A percentile compares a stretch with the other conserved stretches of the same genome.
These are phyloP conservation scores for Neolamprologus modestus DNA, from an alignment of 2,113 vertebrate genomes.

Conservation along the genomic window DNA sequence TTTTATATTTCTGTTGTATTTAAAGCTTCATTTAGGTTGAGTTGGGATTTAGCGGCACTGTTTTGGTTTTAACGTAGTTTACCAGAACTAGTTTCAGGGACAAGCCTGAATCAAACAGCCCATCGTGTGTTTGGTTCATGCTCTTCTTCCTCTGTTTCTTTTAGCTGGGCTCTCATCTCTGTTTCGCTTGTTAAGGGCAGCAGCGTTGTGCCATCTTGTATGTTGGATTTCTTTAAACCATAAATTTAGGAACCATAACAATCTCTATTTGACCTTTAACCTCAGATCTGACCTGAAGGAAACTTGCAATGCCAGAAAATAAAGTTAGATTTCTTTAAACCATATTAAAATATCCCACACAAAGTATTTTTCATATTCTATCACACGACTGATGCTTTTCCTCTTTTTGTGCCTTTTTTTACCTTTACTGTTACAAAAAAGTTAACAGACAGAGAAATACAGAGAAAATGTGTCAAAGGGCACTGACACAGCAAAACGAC, in stretches of 20 bases:
- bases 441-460: neutral
- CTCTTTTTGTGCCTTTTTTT: neutral
- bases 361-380: neutral
- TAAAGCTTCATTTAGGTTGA: neutral
- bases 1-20: rapidly evolving
- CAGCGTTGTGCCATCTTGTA: neutral
- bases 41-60: neutral
- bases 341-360: neutral
- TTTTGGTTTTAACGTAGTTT: neutral
- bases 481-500: neutral
- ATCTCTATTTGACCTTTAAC: neutral
- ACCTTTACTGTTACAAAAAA: neutral
- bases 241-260: neutral
- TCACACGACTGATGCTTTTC: rapidly evolving
- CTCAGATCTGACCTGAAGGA: rapidly evolving
- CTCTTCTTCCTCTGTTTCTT: neutral
- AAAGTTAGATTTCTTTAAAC: neutral
- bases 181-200: rapidly evolving
- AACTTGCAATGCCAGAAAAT: rapidly evolving
- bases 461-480: rapidly evolving
- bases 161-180: neutral
- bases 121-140: neutral
- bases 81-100: neutral
- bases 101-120: neutral
- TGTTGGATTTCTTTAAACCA: neutral